Evolutionary conservation across 2,797 vertebrate species (phyloP), one percentile per base, ranked within the genome.

Genomic region (Benthosema pterotum): DNA sequence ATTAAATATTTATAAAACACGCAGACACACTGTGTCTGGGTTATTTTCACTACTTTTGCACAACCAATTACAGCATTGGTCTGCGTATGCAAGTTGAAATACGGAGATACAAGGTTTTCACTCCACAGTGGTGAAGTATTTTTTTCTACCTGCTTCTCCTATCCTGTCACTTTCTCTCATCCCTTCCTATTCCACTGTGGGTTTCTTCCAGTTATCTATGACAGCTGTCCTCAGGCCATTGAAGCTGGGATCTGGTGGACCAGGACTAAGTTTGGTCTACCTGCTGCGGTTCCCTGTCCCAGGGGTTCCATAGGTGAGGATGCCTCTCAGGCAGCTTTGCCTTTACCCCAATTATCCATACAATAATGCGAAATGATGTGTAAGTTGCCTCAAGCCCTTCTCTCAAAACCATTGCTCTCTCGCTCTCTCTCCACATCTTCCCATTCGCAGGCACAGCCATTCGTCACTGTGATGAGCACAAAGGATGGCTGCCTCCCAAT

Each of bases 171-270:
- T 43, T 18, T 57, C 42, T 49, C 25, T 46, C 38, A 42, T 32
- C 56, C 53, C 17, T 48, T 64, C 19, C 42, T 60, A 13, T 16
- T 63, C 49, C 65, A 11, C 55, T 61, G 45, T 71, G 58, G 54
- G 42, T 17, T 42, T 19, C 42, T 38, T 38, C 0, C 91, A 99
- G 97, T 99, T 65, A 98, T 98, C 85, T 99, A 99, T 1, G 95
- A 99, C 92, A 98, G 97, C 85, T 99, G 97, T 79, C 97, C 97
- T 18, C 92, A 95, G 75, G 95, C 95, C 55, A 96, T 95, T 0
- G 94, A 98, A 77, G 94, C 94, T 18, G 92, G 88, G 67, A 98
- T 99, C 79, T 98, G 96, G 97, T 99, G 97, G 97, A 96, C 96
- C 56, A 94, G 96, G 63, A 99, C 97, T 4, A 96, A 95, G 73